phyloP scores from a whole-genome alignment of 2,888 invertebrate genomes.

The Penaeus monodon region DNA sequence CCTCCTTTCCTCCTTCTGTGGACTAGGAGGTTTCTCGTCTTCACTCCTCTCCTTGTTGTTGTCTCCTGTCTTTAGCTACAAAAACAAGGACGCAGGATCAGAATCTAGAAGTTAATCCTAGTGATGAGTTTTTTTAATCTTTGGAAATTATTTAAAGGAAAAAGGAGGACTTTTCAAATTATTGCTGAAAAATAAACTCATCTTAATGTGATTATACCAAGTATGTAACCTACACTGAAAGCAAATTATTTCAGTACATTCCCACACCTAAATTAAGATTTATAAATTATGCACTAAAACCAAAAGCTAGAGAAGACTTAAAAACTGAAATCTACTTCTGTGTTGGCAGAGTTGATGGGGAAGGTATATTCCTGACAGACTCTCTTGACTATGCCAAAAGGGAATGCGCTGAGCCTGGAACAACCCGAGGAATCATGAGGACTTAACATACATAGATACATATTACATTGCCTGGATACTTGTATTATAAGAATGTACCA shows the following conservation, averaged over 20 bases:
- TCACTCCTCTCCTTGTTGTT: slow-evolving; percentile 31
- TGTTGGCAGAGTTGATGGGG: slow-evolving; percentile 36
- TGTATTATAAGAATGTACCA: no score
- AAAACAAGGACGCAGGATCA: background rate
- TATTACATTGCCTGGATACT: no score
- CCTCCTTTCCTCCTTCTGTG: slow-evolving; percentile 36
- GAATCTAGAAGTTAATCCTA: no score
- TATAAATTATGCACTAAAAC: background rate
- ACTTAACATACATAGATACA: no score
- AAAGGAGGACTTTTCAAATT: background rate
- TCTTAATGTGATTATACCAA: no score
- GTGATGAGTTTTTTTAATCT: no score
- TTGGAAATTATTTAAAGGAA: background rate
- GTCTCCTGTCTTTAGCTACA: slow-evolving; percentile 43
- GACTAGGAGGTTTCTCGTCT: slow-evolving; percentile 40
- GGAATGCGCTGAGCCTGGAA: slow-evolving; percentile 59
- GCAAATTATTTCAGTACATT: no score
- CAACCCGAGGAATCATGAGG: slow-evolving; percentile 7
- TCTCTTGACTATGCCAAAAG: slow-evolving; percentile 60
- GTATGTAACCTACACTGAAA: no score
- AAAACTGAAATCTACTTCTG: slow-evolving; percentile 36
- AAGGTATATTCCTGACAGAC: slow-evolving; percentile 46
- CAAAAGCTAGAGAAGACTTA: background rate
- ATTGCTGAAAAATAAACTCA: background rate
- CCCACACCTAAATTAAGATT: no score